Evolutionary conservation across 2,888 invertebrate genomes (phyloP), one percentile per base, ranked within the genome.

Genomic region (Chloromyia formosa): DNA sequence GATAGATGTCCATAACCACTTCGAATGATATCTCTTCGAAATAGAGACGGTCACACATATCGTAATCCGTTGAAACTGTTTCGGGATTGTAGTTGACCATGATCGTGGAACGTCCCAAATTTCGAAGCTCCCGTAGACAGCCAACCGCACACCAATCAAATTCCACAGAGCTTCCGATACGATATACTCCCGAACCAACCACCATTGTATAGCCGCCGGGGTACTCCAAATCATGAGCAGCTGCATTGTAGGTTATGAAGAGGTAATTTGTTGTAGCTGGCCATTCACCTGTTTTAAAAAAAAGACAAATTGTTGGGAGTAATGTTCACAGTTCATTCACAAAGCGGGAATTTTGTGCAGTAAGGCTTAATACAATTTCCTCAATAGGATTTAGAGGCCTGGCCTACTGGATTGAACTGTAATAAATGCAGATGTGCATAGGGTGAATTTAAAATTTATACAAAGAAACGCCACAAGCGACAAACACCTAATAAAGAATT

Each of bases 61-160:
- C 99, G 82, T 99, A 99, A 86, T 99, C 99, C 0, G 99, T 99
- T 84, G 97, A 97, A 1, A 99, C 99, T 0, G 99, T 99, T 87
- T 99, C 99, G 0, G 99, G 99, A 85, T 99, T 99, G 83, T 96
- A 99, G 85, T 99, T 99, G 0, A 99, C 90, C 98, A 99, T 99
- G 40, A 99, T 95, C 0, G 98, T 98, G 80, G 95, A 93, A 79
- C 91, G 92, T 0, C 93, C 93, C 76, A 97, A 89, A 83, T 93
- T 92, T 78, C 95, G 89, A 14, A 99, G 86, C 84, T 99, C 97
- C 75, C 95, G 88, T 61, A 98, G 88, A 82, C 98, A 99, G 53
- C 97, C 95, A 0, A 99, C 98, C 18, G 98, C 98, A 83, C 98
- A 99, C 94, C 98, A 99, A 86, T 99, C 99, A 85, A 99, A 99